Conservation (phyloP, 1,140 invertebrate species). For the Megalopta genalis region DNA sequence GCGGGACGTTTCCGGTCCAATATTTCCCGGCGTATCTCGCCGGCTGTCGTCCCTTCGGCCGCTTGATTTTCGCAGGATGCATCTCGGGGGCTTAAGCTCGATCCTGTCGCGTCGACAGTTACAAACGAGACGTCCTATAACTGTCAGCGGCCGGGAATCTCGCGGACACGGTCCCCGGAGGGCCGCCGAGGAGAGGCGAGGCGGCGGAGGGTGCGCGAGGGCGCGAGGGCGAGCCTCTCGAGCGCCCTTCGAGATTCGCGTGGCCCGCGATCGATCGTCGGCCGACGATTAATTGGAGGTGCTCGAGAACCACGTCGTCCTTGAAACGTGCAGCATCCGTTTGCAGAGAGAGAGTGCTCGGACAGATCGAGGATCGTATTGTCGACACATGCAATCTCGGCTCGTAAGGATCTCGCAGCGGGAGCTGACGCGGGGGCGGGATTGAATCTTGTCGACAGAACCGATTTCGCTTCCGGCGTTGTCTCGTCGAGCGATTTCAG, state of each 20-base stretch:
- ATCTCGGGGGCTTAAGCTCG: slow-evolving; percentile 55
- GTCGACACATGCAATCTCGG: slow-evolving; percentile 37
- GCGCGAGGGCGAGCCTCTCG: slow-evolving; percentile 31
- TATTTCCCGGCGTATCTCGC: slow-evolving; percentile 52
- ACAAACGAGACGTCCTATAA: slow-evolving; percentile 68
- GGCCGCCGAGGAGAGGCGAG: no score
- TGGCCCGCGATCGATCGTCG: background rate
- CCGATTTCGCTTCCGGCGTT: slow-evolving; percentile 51
- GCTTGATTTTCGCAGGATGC: slow-evolving; percentile 57
- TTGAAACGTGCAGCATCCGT: background rate
- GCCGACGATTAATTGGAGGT: background rate
- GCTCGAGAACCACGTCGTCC: background rate
- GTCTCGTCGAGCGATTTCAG: slow-evolving; percentile 43
- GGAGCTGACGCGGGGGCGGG: slow-evolving; percentile 28
- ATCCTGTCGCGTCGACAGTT: slow-evolving; percentile 65
- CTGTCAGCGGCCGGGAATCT: slow-evolving; percentile 51
- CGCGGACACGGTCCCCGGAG: slow-evolving; percentile 27
- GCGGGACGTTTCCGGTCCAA: slow-evolving; percentile 51
- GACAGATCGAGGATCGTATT: slow-evolving; percentile 7
- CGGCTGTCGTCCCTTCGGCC: background rate
- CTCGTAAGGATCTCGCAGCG: slow-evolving; percentile 15
- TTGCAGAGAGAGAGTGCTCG: background rate
- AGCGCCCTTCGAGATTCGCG: slow-evolving; percentile 4
- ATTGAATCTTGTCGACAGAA: slow-evolving; percentile 55
- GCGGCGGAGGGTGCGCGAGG: slow-evolving; percentile 21